Evolutionary conservation across 1,140 invertebrate species (phyloP).

Genomic region (Hyposmocoma kahamanoa): DNA sequence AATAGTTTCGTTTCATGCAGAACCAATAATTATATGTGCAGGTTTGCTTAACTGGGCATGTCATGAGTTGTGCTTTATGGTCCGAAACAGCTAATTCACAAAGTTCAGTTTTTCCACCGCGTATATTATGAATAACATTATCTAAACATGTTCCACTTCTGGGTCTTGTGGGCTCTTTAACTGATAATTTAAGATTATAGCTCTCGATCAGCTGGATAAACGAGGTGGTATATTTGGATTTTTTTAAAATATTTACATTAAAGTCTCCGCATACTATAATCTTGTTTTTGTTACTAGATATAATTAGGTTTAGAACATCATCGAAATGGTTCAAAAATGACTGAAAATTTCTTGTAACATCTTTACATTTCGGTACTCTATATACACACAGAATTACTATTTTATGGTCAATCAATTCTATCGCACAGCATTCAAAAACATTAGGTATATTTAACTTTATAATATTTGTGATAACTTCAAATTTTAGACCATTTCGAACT

Average conservation of each 20-base stretch:
- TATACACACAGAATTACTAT: constrained; percentile 1
- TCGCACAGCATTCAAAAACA: constrained; percentile 2
- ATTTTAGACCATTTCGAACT: background rate
- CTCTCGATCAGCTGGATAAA: background rate
- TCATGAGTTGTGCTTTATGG: constrained; percentile 6
- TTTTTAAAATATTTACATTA: constrained; percentile 2
- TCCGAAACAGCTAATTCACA: constrained; percentile 4
- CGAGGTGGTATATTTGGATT: background rate
- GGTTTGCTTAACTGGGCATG: background rate
- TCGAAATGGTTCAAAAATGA: constrained; percentile 3
- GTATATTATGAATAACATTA: constrained; percentile 3
- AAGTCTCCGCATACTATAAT: constrained; percentile 6
- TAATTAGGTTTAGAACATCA: background rate
- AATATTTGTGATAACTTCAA: background rate
- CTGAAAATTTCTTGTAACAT: background rate
- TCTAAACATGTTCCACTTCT: constrained; percentile 1
- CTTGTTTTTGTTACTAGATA: background rate
- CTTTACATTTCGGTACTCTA: constrained; percentile 5
- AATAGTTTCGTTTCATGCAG: background rate
- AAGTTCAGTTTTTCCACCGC: constrained; percentile 1
- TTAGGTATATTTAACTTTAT: background rate
- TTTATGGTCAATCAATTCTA: background rate
- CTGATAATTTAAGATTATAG: background rate
- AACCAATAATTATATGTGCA: constrained; percentile 1
- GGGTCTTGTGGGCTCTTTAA: constrained; percentile 2